Evolutionary conservation across 1,140 invertebrate species (phyloP), one percentile per base, ranked within the genome.

Genomic region (Pseudomyrmex concolor): DNA sequence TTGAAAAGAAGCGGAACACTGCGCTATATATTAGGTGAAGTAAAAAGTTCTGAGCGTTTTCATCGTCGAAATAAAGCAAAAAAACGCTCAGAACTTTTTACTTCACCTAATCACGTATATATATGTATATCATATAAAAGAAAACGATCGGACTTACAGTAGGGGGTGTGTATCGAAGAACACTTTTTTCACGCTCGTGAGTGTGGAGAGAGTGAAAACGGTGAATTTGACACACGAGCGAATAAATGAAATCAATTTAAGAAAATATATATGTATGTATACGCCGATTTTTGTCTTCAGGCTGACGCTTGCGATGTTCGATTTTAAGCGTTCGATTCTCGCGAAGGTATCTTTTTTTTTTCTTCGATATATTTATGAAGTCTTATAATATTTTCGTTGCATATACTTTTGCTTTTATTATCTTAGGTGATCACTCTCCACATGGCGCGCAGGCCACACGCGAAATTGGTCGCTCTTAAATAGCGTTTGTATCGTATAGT

Each of bases 361-460:
- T 81, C 0, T 7, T 34, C 34, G 34, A 83, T 51, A 78, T 66
- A 51, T 45, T 86, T 84, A 81, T 34, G 34, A 87, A 87, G 70
- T 89, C 48, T 85, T 68, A 84, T 34, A 34, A 34, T 34, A 34
- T 84, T 89, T 90, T 90, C 89, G 89, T 90, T 90, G 89, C 87
- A 88, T 62, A 63, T 68, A 70, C n/a, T 70, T 80, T 70, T 77
- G 63, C 51, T 74, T 34, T 89, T 82, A 77, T 74, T 86, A 89
- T 57, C 63, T 86, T 85, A 85, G 70, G 74, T 89, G 84, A 89
- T 77, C 62, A 74, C 13, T 54, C 13, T 54, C 34, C 5, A 34
- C 48, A 51, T 17, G 17, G 54, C 15, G 71, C 43, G 19, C 17
- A 81, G 50, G 64, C 48, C 60, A 54, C 50, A 34, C 51, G 19